These are phyloP conservation scores for Cygnus olor DNA, from an alignment of 2,797 vertebrate species.

Conservation along the genomic window DNA sequence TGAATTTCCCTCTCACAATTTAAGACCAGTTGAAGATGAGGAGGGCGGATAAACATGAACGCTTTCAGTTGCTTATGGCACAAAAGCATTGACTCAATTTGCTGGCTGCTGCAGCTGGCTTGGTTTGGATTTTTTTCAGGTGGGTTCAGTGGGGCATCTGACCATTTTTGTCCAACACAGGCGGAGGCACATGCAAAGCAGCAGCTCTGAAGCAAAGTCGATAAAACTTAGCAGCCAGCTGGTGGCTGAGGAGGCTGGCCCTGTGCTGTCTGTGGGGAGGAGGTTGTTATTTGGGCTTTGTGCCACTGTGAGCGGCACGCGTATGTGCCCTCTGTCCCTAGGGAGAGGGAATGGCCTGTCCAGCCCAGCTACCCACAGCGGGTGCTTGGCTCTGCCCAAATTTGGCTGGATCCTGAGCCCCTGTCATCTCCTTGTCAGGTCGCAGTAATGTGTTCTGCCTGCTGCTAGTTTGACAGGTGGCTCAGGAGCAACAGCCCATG, in stretches of 20 bases:
- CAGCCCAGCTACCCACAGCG: not conserved
- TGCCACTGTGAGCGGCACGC: not conserved
- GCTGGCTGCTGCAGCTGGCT: not conserved
- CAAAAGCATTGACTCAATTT: rapidly evolving
- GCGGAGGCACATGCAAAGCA: not conserved
- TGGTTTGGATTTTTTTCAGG: not conserved
- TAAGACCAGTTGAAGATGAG: not conserved
- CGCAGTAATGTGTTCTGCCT: not conserved
- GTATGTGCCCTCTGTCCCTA: not conserved
- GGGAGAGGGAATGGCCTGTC: not conserved
- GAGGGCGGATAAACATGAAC: not conserved
- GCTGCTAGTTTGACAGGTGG: not conserved
- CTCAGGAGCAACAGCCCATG: not conserved
- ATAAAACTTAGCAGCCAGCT: not conserved
- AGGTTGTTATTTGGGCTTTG: not conserved
- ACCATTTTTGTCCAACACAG: not conserved
- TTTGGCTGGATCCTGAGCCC: not conserved
- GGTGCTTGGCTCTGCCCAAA: not conserved
- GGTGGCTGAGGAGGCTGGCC: not conserved
- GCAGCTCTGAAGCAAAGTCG: not conserved
- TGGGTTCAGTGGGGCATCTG: not conserved
- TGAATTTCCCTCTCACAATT: not conserved
- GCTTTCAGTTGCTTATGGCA: not conserved
- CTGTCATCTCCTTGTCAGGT: conserved; percentile 1
- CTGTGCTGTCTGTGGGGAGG: rapidly evolving